Conservation (phyloP, 2,113 vertebrate species). For the Orthonyx spaldingii region DNA sequence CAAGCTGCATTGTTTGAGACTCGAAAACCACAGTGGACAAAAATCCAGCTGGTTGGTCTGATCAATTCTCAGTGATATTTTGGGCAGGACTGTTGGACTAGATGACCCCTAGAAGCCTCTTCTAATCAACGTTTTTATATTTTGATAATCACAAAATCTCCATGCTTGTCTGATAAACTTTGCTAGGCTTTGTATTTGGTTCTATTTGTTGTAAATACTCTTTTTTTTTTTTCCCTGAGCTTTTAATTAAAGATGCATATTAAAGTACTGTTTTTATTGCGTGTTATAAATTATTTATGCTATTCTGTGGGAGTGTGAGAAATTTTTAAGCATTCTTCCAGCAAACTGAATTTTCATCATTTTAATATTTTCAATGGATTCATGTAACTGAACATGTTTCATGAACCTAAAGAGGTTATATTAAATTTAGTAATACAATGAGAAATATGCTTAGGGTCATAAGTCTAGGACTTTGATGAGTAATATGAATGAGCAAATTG, state of each 20-base stretch:
- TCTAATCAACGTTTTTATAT: rapidly evolving
- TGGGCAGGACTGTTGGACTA: neutral
- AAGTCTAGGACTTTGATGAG: neutral
- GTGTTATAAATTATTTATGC: neutral
- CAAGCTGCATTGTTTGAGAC: neutral
- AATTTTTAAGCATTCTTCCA: neutral
- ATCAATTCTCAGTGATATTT: neutral
- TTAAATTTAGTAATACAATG: neutral
- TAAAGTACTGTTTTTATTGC: neutral
- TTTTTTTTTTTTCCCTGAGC: neutral
- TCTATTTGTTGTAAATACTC: neutral
- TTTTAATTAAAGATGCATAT: neutral
- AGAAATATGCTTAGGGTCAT: neutral
- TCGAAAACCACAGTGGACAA: neutral
- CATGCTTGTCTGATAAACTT: neutral
- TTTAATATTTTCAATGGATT: neutral
- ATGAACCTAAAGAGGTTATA: neutral
- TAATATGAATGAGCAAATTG: neutral
- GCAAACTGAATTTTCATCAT: neutral
- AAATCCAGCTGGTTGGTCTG: neutral
- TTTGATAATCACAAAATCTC: neutral
- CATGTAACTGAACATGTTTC: neutral
- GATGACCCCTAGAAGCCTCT: neutral
- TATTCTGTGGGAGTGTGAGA: neutral
- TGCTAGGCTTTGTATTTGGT: neutral